These are phyloP conservation scores for Grammomys dolichurus DNA, from an alignment of 2,113 vertebrate species.

Conservation along the genomic window DNA sequence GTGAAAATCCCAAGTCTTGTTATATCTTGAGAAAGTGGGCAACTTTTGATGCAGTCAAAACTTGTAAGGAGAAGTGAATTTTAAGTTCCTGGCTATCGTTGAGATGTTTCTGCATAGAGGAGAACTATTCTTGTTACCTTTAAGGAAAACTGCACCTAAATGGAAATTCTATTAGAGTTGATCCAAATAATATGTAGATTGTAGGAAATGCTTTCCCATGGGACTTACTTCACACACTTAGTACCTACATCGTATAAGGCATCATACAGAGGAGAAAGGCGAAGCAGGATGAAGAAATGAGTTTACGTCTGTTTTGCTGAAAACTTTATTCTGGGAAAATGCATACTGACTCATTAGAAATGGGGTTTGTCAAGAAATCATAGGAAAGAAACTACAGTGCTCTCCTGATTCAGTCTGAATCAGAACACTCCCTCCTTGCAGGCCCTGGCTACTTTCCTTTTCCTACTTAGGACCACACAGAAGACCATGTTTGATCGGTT, in stretches of 20 bases:
- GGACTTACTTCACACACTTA: neutral
- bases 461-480: accelerated
- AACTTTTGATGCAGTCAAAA: slow-evolving; percentile 39
- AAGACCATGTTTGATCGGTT: neutral
- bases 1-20: slow-evolving; percentile 22
- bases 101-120: neutral
- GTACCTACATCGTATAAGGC: neutral
- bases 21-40: slow-evolving; percentile 56
- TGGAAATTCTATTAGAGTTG: neutral
- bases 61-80: neutral
- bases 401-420: neutral
- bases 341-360: neutral
- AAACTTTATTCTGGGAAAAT: neutral
- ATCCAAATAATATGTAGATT: neutral
- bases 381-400: neutral
- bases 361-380: neutral
- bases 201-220: neutral
- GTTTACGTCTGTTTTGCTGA: neutral
- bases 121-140: neutral
- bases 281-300: neutral
- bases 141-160: neutral
- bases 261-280: neutral
- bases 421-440: neutral
- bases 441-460: neutral
- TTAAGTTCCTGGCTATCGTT: slow-evolving; percentile 23